Base-by-base conservation (phyloP, 2,888 invertebrate species). In the Diogma glabrata region DNA sequence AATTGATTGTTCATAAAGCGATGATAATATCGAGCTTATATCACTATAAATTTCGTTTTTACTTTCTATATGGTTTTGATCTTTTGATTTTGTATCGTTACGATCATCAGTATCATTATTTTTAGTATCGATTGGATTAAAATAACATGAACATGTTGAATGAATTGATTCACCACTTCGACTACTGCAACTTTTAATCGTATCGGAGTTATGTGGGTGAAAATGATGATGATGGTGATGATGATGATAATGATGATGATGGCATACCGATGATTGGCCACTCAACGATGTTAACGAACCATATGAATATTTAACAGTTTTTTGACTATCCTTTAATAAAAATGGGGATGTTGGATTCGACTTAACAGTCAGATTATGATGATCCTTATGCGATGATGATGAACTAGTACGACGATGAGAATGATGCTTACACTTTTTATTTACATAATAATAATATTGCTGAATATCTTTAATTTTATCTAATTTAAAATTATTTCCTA, bases 331-430 rank as follows among this genome's bases (percentile, higher is more conserved):
- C 45, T 52, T 53, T 57, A 51, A 56, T 56, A 49, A 55, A 56
- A 38, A 59, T 49, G 64, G 64, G 51, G 66, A 66, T 47, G 62
- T 62, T 57, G 62, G 63, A 43, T 23, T 43, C 43, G 43, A 43
- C 20, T 43, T 43, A 43, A 43, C 23, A 22, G 14, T 22, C 14
- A 43, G 20, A 23, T 22, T 43, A 43, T 43, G 43, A 12, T 22
- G 43, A 22, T 43, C 43, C n/a, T 22, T 43, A 43, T 43, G 20
- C 22, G 55, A 43, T 58, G 58, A 30, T 58, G 56, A 38, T 57
- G 57, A 56, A 58, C 59, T 62, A 55, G 53, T 62, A 43, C 60
- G 60, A 54, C 60, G 65, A 50, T 60, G 62, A 46, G 60, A 65
- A 55, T 62, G 63, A 46, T 49, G 16, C 10, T 48, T 33, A 7